phyloP scores from a whole-genome alignment of 2,113 vertebrate species.

The Trematocara variabile region DNA sequence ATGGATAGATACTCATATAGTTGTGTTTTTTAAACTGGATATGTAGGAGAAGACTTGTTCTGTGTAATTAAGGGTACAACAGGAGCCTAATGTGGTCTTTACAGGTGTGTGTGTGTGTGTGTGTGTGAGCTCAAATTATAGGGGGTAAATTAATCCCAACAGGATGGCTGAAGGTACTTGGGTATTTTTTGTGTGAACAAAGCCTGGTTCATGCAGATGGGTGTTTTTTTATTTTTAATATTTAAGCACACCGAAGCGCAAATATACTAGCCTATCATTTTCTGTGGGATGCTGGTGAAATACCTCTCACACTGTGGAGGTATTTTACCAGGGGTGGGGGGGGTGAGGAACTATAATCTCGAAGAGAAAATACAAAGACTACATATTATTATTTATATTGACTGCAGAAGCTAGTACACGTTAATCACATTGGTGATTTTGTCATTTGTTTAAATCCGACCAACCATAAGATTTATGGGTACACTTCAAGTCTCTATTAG shows the following conservation, averaged over 20 bases:
- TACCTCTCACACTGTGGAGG: not conserved
- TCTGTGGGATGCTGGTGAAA: not conserved
- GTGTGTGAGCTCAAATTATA: not conserved
- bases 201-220: not conserved
- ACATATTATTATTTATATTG: not conserved
- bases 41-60: not conserved
- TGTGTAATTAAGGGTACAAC: not conserved
- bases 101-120: not conserved
- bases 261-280: not conserved
- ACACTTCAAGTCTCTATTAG: not conserved
- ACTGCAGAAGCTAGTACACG: not conserved
- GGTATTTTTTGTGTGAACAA: not conserved
- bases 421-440: not conserved
- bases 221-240: not conserved
- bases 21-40: not conserved
- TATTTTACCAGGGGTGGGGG: not conserved
- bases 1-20: too few relatives aligned
- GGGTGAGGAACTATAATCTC: not conserved
- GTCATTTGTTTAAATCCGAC: not conserved
- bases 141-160: not conserved
- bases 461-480: not conserved
- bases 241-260: fast-evolving
- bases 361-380: not conserved
- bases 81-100: not conserved
- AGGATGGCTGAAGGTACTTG: not conserved